Percentiles rank a stretch among this genome's conserved stretches.
Conservation (phyloP, 1,140 invertebrate genomes). For the Halesus radiatus region DNA sequence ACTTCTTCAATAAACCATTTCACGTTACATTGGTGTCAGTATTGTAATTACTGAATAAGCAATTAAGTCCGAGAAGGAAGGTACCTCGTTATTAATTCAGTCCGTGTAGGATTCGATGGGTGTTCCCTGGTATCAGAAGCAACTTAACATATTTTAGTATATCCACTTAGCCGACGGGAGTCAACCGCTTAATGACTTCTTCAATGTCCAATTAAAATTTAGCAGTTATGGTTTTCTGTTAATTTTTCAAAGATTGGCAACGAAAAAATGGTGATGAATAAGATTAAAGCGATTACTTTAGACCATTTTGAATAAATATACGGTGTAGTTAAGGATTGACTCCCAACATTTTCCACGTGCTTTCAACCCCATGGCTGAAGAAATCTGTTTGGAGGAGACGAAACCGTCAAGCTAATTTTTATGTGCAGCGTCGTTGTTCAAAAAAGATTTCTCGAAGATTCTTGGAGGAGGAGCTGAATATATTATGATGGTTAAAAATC, state of each 20-base stretch:
- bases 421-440: no score
- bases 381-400: no score
- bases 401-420: no score
- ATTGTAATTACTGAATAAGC: conserved; percentile 42
- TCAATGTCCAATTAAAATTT: conserved; percentile 10
- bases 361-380: no score
- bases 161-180: conserved; percentile 36
- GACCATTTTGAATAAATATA: no score
- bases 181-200: conserved; percentile 28
- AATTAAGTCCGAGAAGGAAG: conserved; percentile 21
- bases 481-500: no score
- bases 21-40: conserved; percentile 13
- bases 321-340: no score
- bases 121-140: conserved; percentile 38
- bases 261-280: neutral
- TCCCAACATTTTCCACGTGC: no score
- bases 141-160: conserved; percentile 34
- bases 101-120: conserved; percentile 36
- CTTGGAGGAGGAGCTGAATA: no score
- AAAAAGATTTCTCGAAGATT: no score
- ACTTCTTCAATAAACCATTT: neutral
- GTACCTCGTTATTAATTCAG: conserved; percentile 40
- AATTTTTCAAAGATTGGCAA: neutral
- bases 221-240: conserved; percentile 3
- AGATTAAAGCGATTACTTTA: no score